Percentiles rank a stretch among this genome's conserved stretches.
Evolutionary conservation across 2,113 vertebrate genomes (phyloP).

Genomic region (Noturus placidus): DNA sequence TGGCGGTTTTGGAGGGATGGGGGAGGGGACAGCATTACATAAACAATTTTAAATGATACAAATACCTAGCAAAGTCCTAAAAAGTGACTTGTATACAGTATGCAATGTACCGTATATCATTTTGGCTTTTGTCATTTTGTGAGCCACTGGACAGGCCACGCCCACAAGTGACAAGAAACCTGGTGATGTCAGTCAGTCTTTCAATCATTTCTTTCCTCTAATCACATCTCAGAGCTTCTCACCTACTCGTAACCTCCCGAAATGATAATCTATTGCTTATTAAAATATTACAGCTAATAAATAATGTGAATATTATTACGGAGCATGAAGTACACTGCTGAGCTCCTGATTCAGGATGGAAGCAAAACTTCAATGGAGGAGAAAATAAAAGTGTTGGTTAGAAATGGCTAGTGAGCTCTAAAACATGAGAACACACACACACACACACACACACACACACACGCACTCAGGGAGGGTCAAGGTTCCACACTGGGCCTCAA

Average conservation of each 20-base stretch:
- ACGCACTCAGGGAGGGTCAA: constrained; percentile 54
- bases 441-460: constrained; percentile 43
- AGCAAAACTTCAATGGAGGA: constrained; percentile 13
- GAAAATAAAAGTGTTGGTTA: constrained; percentile 54
- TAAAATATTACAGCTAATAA: constrained; percentile 20
- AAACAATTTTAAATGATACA: background rate
- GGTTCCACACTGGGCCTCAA: constrained; percentile 53
- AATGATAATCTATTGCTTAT: constrained; percentile 32
- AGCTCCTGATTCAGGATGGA: constrained; percentile 4
- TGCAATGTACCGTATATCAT: background rate
- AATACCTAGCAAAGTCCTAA: background rate
- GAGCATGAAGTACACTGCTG: background rate
- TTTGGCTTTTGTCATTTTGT: background rate
- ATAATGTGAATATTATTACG: constrained; percentile 11
- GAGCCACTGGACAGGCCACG: background rate
- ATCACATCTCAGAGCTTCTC: background rate
- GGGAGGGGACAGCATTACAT: too few species aligned
- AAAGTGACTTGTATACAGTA: background rate
- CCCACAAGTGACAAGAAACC: background rate
- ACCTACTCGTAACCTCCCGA: background rate
- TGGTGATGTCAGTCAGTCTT: background rate
- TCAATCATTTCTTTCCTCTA: background rate
- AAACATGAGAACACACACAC: constrained; percentile 58
- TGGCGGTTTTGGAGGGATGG: too few species aligned
- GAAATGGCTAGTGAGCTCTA: constrained; percentile 74